Conservation (phyloP, 2,113 vertebrate species). For the Seriola quinqueradiata region DNA sequence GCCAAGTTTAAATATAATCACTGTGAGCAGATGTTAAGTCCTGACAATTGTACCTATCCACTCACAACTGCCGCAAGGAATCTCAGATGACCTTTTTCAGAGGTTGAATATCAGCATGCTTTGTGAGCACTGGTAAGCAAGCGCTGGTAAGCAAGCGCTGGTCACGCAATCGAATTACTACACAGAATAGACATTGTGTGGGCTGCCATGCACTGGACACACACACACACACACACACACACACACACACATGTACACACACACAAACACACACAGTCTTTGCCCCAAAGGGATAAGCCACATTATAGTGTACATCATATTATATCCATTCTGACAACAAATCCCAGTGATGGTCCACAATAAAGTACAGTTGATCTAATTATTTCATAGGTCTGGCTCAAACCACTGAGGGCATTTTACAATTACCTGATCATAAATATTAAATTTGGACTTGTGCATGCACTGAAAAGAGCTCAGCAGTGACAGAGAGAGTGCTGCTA, state of each 20-base stretch:
- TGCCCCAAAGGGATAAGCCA: constrained; percentile 57
- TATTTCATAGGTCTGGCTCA: constrained; percentile 52
- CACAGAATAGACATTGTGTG: constrained; percentile 54
- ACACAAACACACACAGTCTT: constrained; percentile 24
- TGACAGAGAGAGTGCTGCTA: constrained; percentile 68
- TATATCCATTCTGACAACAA: constrained; percentile 63
- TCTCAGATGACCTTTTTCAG: constrained; percentile 66
- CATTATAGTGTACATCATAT: constrained; percentile 53
- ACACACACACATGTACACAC: constrained; percentile 20
- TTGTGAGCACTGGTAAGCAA: constrained; percentile 52
- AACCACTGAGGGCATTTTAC: constrained; percentile 60
- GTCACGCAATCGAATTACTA: constrained; percentile 68
- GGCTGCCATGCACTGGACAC: constrained; percentile 33
- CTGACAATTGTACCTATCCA: constrained; percentile 28
- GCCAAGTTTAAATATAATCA: constrained; percentile 53
- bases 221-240: constrained; percentile 21
- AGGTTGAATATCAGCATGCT: constrained; percentile 68
- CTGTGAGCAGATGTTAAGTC: constrained; percentile 42
- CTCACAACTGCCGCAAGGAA: constrained; percentile 35
- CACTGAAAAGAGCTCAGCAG: constrained; percentile 55
- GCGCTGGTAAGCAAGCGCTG: constrained; percentile 50
- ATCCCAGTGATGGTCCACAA: constrained; percentile 46
- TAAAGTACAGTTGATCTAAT: constrained; percentile 57
- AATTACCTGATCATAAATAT: constrained; percentile 71
- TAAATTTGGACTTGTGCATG: constrained; percentile 59